phyloP scores from a whole-genome alignment of 1,140 invertebrate species.

The Zaprionus davidi region DNA sequence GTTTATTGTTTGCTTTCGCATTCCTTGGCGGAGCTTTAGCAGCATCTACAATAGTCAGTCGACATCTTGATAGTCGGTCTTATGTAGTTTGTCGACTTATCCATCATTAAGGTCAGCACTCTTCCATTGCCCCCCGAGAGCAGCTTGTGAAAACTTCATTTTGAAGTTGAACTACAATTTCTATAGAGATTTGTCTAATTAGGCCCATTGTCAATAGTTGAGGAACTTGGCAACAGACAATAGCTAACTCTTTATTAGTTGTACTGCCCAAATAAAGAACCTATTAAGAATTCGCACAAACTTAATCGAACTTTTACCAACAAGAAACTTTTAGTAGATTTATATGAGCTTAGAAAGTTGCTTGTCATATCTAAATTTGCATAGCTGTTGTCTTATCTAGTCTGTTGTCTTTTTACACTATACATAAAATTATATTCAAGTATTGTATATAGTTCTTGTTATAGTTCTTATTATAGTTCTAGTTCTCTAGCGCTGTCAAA shows the following conservation, averaged over 20 bases:
- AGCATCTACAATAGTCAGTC: slow-evolving; percentile 27
- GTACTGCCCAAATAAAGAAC: background rate
- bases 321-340: background rate
- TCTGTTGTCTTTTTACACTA: no score
- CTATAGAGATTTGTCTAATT: background rate
- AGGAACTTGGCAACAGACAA: background rate
- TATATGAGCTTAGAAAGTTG: slow-evolving; percentile 5
- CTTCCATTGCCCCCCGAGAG: slow-evolving; percentile 25
- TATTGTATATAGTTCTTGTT: background rate
- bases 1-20: slow-evolving; percentile 57
- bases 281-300: background rate
- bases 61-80: slow-evolving; percentile 16
- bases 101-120: slow-evolving; percentile 60
- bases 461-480: background rate
- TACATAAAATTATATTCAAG: background rate
- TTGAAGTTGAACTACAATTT: background rate
- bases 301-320: background rate
- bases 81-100: slow-evolving; percentile 32
- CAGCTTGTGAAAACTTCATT: background rate
- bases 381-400: background rate
- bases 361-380: background rate
- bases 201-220: background rate
- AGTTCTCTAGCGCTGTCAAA: background rate
- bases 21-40: slow-evolving; percentile 45
- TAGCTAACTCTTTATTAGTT: background rate